Conservation (phyloP, 2,888 invertebrate species). For the Tyria jacobaeae region DNA sequence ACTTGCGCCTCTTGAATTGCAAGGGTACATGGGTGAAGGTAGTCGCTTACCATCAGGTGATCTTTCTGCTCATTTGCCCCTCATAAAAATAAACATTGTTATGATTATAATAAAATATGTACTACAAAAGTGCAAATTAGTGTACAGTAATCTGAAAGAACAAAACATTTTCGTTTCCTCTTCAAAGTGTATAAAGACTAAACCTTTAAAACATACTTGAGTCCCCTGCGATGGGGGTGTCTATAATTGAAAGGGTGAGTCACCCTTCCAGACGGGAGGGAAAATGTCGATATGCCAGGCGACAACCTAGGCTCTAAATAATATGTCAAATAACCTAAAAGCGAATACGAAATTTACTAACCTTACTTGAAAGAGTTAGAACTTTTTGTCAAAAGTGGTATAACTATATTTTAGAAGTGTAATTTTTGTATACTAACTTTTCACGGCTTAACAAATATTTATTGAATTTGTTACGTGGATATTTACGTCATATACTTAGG, state of each 20-base stretch:
- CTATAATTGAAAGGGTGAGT: slow-evolving; percentile 70
- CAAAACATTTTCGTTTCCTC: background rate
- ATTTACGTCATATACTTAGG: too few species aligned
- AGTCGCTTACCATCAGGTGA: too few species aligned
- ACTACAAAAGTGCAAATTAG: background rate
- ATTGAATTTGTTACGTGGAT: too few species aligned
- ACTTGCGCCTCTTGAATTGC: too few species aligned
- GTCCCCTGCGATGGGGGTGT: slow-evolving; percentile 41
- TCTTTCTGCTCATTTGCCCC: too few species aligned
- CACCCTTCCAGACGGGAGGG: slow-evolving; percentile 68
- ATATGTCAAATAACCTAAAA: background rate
- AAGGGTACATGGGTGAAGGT: too few species aligned
- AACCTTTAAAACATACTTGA: slow-evolving; percentile 28
- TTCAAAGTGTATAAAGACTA: slow-evolving; percentile 8
- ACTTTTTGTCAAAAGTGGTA: too few species aligned
- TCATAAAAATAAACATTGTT: too few species aligned
- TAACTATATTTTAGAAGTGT: too few species aligned
- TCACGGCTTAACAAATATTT: too few species aligned
- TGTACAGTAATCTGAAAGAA: background rate
- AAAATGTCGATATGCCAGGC: slow-evolving; percentile 57
- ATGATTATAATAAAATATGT: too few species aligned
- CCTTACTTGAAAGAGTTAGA: background rate
- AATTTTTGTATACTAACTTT: too few species aligned
- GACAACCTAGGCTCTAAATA: slow-evolving; percentile 29
- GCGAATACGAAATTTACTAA: background rate